Base-by-base conservation (phyloP, 2,888 invertebrate genomes). In the Lasioglossum morio region DNA sequence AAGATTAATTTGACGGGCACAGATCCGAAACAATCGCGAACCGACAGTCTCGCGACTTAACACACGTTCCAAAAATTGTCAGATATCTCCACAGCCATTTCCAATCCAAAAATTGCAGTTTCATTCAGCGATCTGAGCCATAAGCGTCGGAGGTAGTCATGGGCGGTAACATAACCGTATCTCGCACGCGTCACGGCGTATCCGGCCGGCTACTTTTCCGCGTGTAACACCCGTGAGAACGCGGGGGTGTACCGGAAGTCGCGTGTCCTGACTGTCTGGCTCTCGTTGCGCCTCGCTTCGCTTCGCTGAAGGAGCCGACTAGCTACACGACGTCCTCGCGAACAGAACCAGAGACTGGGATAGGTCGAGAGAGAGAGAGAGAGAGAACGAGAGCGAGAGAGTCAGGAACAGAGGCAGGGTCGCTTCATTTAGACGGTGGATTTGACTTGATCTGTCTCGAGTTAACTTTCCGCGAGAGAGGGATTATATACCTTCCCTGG, bases 201-300 rank as follows among this genome's bases (percentile, higher is more conserved):
- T 70, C 79, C 72, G 79, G 74, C 70, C 84, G 84, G 83, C 87
- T 60, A 81, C 84, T 60, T 53, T 75, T 81, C 76, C 86, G 82
- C 74, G 87, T 82, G 85, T 89, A 91, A 92, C 90, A 89, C 88
- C 88, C 90, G 89, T 91, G 91, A 89, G 90, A 92, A 87, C 85
- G 85, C 75, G 85, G 83, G 77, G 89, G 63, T 57, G 34, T 46
- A 60, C 37, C 48, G 63, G 66, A 69, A 69, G 66, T 69, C 46
- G 53, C 63, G 46, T 46, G 30, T 8, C 77, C n/a, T 16, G 63
- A 34, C 46, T 72, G 70, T 81, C 72, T 77, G n/a, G 27, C 57
- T 57, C n/a, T n/a, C n/a, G n/a, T 57, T 57, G 57, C 57, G 57
- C 19, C 66, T 37, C 66, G 34, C 34, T 69, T 10, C 66, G 66